Evolutionary conservation across 1,140 invertebrate genomes (phyloP), one percentile per base, ranked within the genome.

Genomic region (Drosophila parvula): DNA sequence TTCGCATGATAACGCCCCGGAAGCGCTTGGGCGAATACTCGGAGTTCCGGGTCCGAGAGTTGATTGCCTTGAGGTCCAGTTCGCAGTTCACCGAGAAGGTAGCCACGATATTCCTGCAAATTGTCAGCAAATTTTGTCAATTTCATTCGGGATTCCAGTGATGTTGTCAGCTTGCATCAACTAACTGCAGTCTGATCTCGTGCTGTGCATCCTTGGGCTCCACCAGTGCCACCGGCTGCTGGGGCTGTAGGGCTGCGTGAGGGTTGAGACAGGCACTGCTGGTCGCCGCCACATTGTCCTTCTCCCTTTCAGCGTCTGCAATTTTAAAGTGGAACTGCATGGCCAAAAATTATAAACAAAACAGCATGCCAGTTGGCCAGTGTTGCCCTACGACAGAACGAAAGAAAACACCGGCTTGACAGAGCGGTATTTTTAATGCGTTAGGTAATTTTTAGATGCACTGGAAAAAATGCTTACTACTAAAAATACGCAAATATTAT

Each of bases 11-110:
- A 5, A 99, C 96, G 38, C 99, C 99, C 91, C 98, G 97, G 94
- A 99, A 99, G 89, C 99, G 95, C 55, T 97, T 96, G 32, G 99
- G 99, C 93, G 99, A 99, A 83, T 99, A 99, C 93, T 99, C 99
- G 0, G 99, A 99, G 94, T 99, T 99, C 90, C 99, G 94, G 9
- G 99, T 99, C 79, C 98, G 96, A 32, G 98, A 96, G 75, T 99
- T 99, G 70, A 99, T 99, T 71, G 96, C 96, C 89, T 96, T 95
- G 22, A 99, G 93, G 92, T 98, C 96, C 58, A 99, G 92, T 92
- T 96, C 96, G 91, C 97, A 98, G 28, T 95, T 96, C 48, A 99
- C 93, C 91, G 97, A 98, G 0, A 99, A 97, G 44, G 98, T 99
- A 28, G 98, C 97, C 0, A 99, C 98, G 91, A 99, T 97, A 91